These are phyloP conservation scores for Odontocolon sp. DNA, from an alignment of 2,888 invertebrate species.

Conservation along the genomic window DNA sequence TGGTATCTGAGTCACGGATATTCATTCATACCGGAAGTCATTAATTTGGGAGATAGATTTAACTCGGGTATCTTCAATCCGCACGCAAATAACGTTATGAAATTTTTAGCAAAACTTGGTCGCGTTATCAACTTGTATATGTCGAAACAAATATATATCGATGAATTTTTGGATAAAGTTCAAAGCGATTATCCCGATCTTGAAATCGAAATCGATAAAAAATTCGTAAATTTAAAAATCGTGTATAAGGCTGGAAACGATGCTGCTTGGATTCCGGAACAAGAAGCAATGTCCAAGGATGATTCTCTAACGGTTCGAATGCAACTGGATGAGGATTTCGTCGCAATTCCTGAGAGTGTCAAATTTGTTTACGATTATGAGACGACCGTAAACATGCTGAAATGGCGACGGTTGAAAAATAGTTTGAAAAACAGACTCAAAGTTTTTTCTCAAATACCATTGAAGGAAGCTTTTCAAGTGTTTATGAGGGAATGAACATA, in stretches of 20 bases:
- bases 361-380: background rate
- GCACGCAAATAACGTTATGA: background rate
- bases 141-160: constrained; percentile 11
- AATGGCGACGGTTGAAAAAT: background rate
- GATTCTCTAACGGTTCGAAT: constrained; percentile 18
- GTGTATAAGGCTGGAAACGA: background rate
- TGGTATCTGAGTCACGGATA: constrained; percentile 46
- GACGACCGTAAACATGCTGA: background rate
- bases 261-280: constrained; percentile 8
- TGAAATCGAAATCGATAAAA: constrained; percentile 10
- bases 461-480: constrained; percentile 30
- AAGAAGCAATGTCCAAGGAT: background rate
- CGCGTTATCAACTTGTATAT: constrained; percentile 17
- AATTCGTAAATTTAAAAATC: constrained; percentile 2
- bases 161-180: constrained; percentile 27
- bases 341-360: background rate
- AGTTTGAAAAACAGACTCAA: background rate
- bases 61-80: constrained; percentile 21
- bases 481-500: constrained; percentile 27
- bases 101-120: background rate
- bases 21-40: constrained; percentile 32
- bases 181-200: constrained; percentile 22
- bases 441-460: background rate
- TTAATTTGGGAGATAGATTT: background rate
- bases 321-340: constrained; percentile 9